A percentile compares a stretch with the other conserved stretches of the same genome.
phyloP scores from a whole-genome alignment of 2,797 vertebrate genomes.

The Sphenodon punctatus region DNA sequence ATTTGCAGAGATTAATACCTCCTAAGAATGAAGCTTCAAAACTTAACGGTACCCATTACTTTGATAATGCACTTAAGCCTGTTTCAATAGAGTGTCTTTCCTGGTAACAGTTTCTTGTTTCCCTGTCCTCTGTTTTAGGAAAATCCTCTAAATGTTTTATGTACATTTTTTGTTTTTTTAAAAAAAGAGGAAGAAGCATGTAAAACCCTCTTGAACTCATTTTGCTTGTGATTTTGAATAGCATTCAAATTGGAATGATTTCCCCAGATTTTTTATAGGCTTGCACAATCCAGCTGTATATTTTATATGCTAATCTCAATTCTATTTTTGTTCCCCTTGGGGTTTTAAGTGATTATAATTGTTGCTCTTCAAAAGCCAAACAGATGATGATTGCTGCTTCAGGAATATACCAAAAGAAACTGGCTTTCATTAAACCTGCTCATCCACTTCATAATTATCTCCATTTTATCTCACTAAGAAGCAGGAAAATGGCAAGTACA shows the following conservation, averaged over 20 bases:
- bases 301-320: slow-evolving; percentile 87
- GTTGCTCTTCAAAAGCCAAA: slow-evolving; percentile 87
- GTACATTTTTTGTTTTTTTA: slow-evolving; percentile 69
- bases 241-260: slow-evolving; percentile 81
- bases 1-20: slow-evolving; percentile 6
- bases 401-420: slow-evolving; percentile 86
- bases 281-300: slow-evolving; percentile 86
- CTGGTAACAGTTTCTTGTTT: slow-evolving; percentile 47
- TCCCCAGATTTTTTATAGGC: slow-evolving; percentile 79
- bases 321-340: slow-evolving; percentile 85
- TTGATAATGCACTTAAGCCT: slow-evolving; percentile 35
- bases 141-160: slow-evolving; percentile 68
- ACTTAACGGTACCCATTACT: neutral
- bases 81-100: slow-evolving; percentile 37
- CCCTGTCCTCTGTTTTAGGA: slow-evolving; percentile 68
- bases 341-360: slow-evolving; percentile 90
- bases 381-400: slow-evolving; percentile 87
- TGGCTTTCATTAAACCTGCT: slow-evolving; percentile 86
- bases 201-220: slow-evolving; percentile 75
- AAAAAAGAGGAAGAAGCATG: slow-evolving; percentile 64
- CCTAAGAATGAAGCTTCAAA: neutral
- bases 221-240: slow-evolving; percentile 80
- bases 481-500: slow-evolving; percentile 76
- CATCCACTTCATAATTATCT: slow-evolving; percentile 85
- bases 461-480: slow-evolving; percentile 81